Evolutionary conservation across 2,113 vertebrate species (phyloP).

Genomic region (Podarcis cretensis): DNA sequence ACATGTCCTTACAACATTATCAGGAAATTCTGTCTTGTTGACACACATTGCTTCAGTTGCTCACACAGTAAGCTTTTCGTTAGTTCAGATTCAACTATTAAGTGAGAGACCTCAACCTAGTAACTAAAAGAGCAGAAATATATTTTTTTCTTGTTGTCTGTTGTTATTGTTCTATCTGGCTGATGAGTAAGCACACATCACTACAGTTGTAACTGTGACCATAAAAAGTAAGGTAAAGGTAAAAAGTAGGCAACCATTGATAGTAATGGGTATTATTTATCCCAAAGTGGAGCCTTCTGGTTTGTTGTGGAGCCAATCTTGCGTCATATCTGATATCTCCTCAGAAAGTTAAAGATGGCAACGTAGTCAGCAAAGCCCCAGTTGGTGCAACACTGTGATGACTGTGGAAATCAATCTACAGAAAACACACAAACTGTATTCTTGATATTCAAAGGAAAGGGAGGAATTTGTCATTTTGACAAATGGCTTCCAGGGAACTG

Average conservation of each 20-base stretch:
- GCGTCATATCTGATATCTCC: not conserved
- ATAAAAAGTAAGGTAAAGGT: slow-evolving; percentile 35
- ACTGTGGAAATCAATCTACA: not conserved
- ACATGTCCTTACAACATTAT: slow-evolving; percentile 22
- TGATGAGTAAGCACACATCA: slow-evolving; percentile 35
- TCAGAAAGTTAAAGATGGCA: not conserved
- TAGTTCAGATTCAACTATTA: slow-evolving; percentile 44
- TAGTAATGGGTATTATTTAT: not conserved
- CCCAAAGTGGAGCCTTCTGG: not conserved
- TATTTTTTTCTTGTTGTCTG: slow-evolving; percentile 24
- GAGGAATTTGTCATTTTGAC: not conserved
- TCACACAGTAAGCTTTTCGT: slow-evolving; percentile 20
- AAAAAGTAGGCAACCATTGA: slow-evolving; percentile 11
- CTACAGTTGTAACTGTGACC: not conserved
- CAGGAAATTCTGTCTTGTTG: not conserved
- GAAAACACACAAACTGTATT: not conserved
- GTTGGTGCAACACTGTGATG: not conserved
- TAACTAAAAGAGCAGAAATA: slow-evolving; percentile 14
- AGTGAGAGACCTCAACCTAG: slow-evolving; percentile 27
- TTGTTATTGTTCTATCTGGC: slow-evolving; percentile 25
- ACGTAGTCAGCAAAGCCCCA: not conserved
- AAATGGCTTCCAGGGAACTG: not conserved
- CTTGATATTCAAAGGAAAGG: not conserved
- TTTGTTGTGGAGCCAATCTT: not conserved
- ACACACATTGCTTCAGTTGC: slow-evolving; percentile 22